phyloP scores from a whole-genome alignment of 2,888 invertebrate species.

The Tenthredo amoena region DNA sequence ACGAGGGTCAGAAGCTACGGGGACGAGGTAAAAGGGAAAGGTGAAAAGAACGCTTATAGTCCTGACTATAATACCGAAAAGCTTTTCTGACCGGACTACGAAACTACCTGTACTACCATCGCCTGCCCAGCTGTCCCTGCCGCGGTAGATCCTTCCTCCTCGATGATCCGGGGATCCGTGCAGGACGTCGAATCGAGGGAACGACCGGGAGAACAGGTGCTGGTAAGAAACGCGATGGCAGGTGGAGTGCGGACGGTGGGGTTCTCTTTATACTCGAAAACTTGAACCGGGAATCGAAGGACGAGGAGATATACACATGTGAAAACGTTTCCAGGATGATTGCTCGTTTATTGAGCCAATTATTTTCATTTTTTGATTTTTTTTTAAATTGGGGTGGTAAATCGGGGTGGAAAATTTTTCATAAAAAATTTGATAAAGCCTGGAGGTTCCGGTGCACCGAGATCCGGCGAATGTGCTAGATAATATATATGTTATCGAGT shows the following conservation, averaged over 20 bases:
- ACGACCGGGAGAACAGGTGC: constrained; percentile 30
- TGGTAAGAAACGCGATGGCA: neutral
- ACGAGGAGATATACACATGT: neutral
- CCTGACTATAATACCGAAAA: neutral
- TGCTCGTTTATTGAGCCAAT: neutral
- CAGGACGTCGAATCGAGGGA: neutral
- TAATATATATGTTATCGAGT: neutral
- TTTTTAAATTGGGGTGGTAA: neutral
- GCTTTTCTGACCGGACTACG: neutral
- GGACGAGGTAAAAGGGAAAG: neutral
- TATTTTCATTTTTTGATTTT: neutral
- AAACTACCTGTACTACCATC: neutral
- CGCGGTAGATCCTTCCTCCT: neutral
- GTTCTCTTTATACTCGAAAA: constrained; percentile 29
- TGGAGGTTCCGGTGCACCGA: neutral
- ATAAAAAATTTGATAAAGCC: neutral
- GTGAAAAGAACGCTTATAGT: neutral
- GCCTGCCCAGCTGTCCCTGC: constrained; percentile 21
- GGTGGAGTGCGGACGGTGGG: constrained; percentile 19
- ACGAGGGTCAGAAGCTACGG: neutral
- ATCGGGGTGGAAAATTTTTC: neutral
- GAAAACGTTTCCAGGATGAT: neutral
- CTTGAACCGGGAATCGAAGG: neutral
- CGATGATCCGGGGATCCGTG: constrained; percentile 23
- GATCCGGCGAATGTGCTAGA: neutral